Evolutionary conservation across 2,797 vertebrate species (phyloP), one percentile per base, ranked within the genome.

Genomic region (Harpagifer antarcticus): DNA sequence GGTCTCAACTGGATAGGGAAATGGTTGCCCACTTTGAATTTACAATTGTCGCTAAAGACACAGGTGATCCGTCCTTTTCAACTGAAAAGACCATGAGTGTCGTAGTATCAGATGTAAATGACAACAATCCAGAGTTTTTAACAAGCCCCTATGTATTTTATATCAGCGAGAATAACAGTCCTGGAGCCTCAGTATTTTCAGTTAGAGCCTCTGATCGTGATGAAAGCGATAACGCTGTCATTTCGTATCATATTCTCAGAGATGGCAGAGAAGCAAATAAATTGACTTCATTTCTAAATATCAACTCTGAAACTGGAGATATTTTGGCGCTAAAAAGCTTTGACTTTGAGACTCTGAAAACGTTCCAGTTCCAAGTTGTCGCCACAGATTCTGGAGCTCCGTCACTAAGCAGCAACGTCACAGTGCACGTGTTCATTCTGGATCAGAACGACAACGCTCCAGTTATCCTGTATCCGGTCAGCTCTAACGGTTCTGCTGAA

Each of bases 1-100:
- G 76, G 11, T 76, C 75, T 11, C 16, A 56, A 9, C 83, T 93
- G 17, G 94, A 96, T 78, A 87, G 93, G 0, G 94, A 95, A 81
- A 75, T 6, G 0, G 52, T 72, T 47, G 70, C 78, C 4, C 37
- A 76, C 2, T 94, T 94, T 53, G 72, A 84, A 1, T 52, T 95
- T 10, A 79, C 75, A 42, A 53, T 95, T 49, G 68, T 57, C 0
- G 90, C 87, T 0, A 72, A 67, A 43, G 94, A 95, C 4, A 56
- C 83, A 5, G 94, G 93, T 5, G 68, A 78, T 1, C 94, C 93
- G 3, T 7, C 81, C 0, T 20, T 93, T 16, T 86, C 86, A 16
- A 84, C 89, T 9, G 79, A 76, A 2, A 92, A 88, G 72, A 86
- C 73, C 3, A 55, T 94, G 23, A 78, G 61, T 10, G 83, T 95